Evolutionary conservation across 2,797 vertebrate genomes (phyloP).

Genomic region (Meriones psammophilus): DNA sequence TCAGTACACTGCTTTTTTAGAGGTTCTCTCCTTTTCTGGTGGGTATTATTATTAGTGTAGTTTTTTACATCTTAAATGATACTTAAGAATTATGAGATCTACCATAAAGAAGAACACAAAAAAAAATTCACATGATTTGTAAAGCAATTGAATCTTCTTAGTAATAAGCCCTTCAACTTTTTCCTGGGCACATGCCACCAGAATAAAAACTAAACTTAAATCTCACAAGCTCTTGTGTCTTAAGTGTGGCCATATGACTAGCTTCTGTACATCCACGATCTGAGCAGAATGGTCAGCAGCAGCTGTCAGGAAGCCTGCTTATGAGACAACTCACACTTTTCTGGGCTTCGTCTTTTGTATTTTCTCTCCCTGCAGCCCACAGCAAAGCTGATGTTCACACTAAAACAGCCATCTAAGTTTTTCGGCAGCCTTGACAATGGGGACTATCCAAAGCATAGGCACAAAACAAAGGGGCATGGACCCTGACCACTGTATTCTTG

Average conservation of each 20-base stretch:
- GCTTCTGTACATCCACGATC: constrained; percentile 12
- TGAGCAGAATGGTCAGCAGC: constrained; percentile 15
- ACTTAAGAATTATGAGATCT: constrained; percentile 16
- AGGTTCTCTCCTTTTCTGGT: constrained; percentile 17
- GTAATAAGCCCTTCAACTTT: constrained; percentile 17
- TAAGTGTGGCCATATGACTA: not conserved
- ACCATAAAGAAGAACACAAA: constrained; percentile 58
- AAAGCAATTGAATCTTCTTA: constrained; percentile 33
- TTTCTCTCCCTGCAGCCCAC: not conserved
- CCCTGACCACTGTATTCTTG: not conserved
- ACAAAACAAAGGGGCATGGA: not conserved
- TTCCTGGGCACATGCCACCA: not conserved
- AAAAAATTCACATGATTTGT: not conserved
- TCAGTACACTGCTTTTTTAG: not conserved
- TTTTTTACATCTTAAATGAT: constrained; percentile 9
- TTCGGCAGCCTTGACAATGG: not conserved
- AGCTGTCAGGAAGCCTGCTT: not conserved
- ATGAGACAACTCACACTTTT: not conserved
- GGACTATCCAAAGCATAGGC: not conserved
- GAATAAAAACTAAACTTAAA: constrained; percentile 21
- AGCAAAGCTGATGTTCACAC: not conserved
- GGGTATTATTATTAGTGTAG: not conserved
- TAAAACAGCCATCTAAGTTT: constrained; percentile 35
- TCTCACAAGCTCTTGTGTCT: not conserved
- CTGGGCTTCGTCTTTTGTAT: not conserved